A percentile compares a stretch with the other conserved stretches of the same genome.
Evolutionary conservation across 64 coral and sea anemone genomes (phyloP).

Genomic region (Montipora sp.): DNA sequence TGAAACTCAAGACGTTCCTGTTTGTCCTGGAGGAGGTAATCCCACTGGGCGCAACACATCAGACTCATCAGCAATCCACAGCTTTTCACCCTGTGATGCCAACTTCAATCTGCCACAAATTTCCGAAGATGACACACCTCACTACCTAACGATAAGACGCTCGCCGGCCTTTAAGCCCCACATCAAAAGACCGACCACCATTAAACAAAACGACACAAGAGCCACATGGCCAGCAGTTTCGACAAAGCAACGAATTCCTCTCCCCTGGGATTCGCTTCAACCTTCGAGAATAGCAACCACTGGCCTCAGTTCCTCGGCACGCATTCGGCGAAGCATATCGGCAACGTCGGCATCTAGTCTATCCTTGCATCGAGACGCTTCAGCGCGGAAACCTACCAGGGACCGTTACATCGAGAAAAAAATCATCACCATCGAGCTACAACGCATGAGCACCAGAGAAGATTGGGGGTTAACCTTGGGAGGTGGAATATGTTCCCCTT

Average conservation of each 20-base stretch:
- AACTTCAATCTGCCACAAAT: neutral
- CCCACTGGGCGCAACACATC: neutral
- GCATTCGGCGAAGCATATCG: conserved; percentile 35
- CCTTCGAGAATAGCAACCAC: conserved; percentile 37
- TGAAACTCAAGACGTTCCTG: neutral
- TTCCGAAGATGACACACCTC: neutral
- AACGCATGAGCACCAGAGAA: neutral
- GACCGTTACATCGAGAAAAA: conserved; percentile 68
- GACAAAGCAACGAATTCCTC: conserved; percentile 51
- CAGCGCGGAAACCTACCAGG: conserved; percentile 20
- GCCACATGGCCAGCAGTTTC: conserved; percentile 72
- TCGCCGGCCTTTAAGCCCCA: neutral
- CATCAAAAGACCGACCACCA: neutral
- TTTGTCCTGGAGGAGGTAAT: neutral
- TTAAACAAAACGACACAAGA: conserved; percentile 22
- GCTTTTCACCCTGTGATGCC: neutral
- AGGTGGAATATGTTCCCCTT: conserved; percentile 74
- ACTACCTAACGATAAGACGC: neutral
- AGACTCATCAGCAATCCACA: neutral
- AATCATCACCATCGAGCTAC: conserved; percentile 51
- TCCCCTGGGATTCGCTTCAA: conserved; percentile 71
- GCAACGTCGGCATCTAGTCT: conserved; percentile 21
- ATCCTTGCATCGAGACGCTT: conserved; percentile 3
- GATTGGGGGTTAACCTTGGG: conserved; percentile 69
- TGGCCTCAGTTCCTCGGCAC: conserved; percentile 44